phyloP scores from a whole-genome alignment of 2,888 invertebrate species.

The Limnephilus marmoratus region DNA sequence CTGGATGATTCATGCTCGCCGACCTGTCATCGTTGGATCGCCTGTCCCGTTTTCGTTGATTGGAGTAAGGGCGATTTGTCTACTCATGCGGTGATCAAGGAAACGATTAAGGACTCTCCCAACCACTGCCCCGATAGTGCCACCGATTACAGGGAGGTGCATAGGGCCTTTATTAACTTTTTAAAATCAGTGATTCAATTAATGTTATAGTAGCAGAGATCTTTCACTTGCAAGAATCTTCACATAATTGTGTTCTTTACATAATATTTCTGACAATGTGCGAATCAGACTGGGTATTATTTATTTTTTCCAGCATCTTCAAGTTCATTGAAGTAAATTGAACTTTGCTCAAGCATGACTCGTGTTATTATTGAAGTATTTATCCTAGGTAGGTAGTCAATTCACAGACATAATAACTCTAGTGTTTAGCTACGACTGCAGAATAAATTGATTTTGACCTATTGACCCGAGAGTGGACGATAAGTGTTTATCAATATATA shows the following conservation, averaged over 20 bases:
- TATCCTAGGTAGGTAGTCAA: neutral
- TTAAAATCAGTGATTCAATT: too few species aligned
- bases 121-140: too few species aligned
- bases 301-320: neutral
- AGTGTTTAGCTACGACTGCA: constrained; percentile 5
- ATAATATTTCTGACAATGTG: neutral
- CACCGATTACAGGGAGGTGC: too few species aligned
- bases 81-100: too few species aligned
- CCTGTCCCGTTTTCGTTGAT: too few species aligned
- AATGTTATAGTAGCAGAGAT: too few species aligned
- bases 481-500: constrained; percentile 36
- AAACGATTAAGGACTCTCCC: too few species aligned
- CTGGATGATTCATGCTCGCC: too few species aligned
- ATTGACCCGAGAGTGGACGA: constrained; percentile 4
- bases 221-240: neutral
- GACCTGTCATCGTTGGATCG: too few species aligned
- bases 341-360: neutral
- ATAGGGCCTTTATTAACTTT: too few species aligned
- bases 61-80: too few species aligned
- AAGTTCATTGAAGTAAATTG: neutral
- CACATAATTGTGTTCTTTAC: neutral
- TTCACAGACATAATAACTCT: constrained; percentile 3
- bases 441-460: constrained; percentile 29
- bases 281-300: neutral
- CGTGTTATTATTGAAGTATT: neutral